Percentiles rank a stretch among this genome's conserved stretches.
phyloP scores from a whole-genome alignment of 1,140 invertebrate species.

The Sitophilus oryzae region DNA sequence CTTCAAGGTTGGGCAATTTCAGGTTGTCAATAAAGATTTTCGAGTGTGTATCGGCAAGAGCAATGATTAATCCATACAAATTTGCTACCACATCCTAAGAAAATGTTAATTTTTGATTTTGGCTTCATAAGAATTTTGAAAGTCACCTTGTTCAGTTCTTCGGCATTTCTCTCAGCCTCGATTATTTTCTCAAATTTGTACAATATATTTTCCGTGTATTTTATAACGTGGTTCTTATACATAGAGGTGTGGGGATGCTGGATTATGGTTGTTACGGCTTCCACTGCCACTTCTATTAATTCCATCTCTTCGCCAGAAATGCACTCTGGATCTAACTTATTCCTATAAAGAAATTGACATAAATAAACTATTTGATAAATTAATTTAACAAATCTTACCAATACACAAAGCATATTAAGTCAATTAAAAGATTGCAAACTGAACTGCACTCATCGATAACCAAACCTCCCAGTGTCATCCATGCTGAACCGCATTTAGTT shows the following conservation, averaged over 20 bases:
- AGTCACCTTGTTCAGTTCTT: constrained; percentile 38
- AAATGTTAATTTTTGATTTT: background rate
- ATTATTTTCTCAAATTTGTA: constrained; percentile 43
- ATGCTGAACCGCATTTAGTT: constrained; percentile 56
- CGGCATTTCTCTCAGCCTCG: constrained; percentile 31
- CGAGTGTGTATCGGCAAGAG: constrained; percentile 60
- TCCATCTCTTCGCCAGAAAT: constrained; percentile 50
- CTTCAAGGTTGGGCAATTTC: constrained; percentile 42
- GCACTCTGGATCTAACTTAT: constrained; percentile 43
- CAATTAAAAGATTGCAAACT: constrained; percentile 38
- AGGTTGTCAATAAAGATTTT: constrained; percentile 54
- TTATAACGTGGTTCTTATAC: constrained; percentile 35
- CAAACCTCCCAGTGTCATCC: constrained; percentile 51
- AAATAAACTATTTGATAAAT: background rate
- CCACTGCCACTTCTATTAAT: constrained; percentile 55
- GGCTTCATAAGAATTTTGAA: background rate
- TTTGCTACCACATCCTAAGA: constrained; percentile 49
- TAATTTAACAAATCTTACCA: constrained; percentile 33
- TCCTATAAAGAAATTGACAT: constrained; percentile 29
- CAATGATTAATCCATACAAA: constrained; percentile 58
- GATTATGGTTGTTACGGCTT: constrained; percentile 49
- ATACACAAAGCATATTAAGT: constrained; percentile 43
- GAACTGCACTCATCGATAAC: constrained; percentile 38
- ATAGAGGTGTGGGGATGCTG: constrained; percentile 37
- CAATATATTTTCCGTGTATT: constrained; percentile 37